Conservation (phyloP, 2,888 invertebrate species). For the Lasioglossum villosulum region DNA sequence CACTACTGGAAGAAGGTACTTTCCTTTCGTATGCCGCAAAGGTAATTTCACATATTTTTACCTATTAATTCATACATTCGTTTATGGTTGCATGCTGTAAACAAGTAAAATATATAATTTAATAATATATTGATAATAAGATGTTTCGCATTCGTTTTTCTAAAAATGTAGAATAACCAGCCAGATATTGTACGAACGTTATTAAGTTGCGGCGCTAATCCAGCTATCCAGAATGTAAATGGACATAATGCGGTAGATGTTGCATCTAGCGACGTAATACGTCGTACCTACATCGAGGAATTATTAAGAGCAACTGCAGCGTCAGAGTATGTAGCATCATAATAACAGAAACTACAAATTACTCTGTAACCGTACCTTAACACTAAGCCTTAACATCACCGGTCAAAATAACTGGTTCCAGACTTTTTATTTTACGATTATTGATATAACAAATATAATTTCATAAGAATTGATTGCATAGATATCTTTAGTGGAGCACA, state of each 20-base stretch:
- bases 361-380: neutral
- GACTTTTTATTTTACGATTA: no score
- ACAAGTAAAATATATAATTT: neutral
- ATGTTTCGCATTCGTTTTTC: constrained; percentile 7
- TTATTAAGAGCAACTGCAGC: constrained; percentile 87
- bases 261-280: constrained; percentile 85
- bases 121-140: neutral
- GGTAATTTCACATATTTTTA: constrained; percentile 78
- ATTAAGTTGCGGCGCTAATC: constrained; percentile 87
- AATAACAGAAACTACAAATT: neutral
- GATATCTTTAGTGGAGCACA: no score
- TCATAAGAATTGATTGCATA: no score
- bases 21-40: constrained; percentile 86
- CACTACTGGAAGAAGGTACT: constrained; percentile 85
- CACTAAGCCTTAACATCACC: no score
- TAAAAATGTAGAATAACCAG: constrained; percentile 84
- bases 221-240: constrained; percentile 86
- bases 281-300: constrained; percentile 87
- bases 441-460: no score
- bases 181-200: constrained; percentile 87
- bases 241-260: constrained; percentile 86
- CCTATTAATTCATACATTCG: neutral
- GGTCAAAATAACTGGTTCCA: no score
- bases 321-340: constrained; percentile 85
- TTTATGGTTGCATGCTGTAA: neutral